These are phyloP conservation scores for Sericinus montela DNA, from an alignment of 2,888 invertebrate genomes.

Conservation along the genomic window DNA sequence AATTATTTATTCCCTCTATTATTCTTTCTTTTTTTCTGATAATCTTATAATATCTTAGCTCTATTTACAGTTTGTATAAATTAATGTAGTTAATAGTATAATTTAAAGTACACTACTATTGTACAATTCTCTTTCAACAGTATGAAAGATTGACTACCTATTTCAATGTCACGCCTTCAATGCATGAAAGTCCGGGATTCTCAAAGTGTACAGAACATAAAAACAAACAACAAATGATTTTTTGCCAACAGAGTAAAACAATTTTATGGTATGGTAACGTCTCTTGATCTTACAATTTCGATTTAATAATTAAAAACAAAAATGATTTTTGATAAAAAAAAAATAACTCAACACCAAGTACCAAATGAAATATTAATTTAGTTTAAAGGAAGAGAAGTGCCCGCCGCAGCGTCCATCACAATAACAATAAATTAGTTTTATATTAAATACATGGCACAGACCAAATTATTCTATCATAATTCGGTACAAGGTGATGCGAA, in stretches of 20 bases:
- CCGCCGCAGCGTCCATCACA: constrained; percentile 42
- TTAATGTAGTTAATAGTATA: constrained; percentile 70
- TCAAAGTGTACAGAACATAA: constrained; percentile 30
- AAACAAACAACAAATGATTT: constrained; percentile 36
- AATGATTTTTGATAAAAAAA: constrained; percentile 51
- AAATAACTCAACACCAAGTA: constrained; percentile 73
- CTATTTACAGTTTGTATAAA: constrained; percentile 78
- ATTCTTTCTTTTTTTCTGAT: constrained; percentile 68
- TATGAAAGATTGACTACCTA: constrained; percentile 64
- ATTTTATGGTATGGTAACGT: constrained; percentile 57
- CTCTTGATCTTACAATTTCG: constrained; percentile 47
- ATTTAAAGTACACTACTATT: constrained; percentile 72
- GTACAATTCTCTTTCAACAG: constrained; percentile 65
- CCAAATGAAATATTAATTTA: constrained; percentile 64
- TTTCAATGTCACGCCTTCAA: constrained; percentile 33
- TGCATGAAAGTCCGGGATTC: constrained; percentile 30
- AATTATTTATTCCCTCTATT: constrained; percentile 76
- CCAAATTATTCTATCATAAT: constrained; percentile 62
- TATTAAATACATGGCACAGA: constrained; percentile 77
- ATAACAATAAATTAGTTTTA: constrained; percentile 67
- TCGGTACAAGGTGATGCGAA: constrained; percentile 66
- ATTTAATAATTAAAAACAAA: constrained; percentile 41
- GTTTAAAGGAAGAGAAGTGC: constrained; percentile 49
- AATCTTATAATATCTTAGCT: constrained; percentile 69
- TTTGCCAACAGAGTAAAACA: constrained; percentile 37